Conservation (phyloP, 2,888 invertebrate species). For the Linyphia triangularis region DNA sequence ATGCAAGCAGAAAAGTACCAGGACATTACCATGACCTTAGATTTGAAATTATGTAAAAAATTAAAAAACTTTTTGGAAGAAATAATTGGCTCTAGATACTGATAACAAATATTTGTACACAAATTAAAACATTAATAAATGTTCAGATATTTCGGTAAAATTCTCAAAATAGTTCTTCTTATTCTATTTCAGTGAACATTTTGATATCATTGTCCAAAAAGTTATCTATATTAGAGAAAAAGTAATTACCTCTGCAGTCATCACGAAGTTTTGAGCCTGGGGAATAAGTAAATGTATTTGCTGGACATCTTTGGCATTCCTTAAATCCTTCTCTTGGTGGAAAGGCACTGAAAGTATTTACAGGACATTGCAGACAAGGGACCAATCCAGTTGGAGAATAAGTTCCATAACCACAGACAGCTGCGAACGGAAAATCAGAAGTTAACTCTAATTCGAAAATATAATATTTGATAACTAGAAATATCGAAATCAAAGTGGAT, state of each 20-base stretch:
- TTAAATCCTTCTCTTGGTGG: constrained; percentile 94
- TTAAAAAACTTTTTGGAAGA: too few relatives aligned
- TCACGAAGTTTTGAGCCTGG: constrained; percentile 92
- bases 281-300: constrained; percentile 93
- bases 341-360: constrained; percentile 92
- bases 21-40: too few relatives aligned
- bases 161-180: too few relatives aligned
- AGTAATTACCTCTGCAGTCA: constrained; percentile 84
- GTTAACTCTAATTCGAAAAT: not conserved
- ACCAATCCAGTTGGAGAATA: constrained; percentile 96
- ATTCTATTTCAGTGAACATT: too few relatives aligned
- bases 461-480: not conserved
- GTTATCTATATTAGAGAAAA: too few relatives aligned
- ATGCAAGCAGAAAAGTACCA: too few relatives aligned
- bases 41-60: too few relatives aligned
- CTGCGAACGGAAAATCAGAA: constrained; percentile 72
- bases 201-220: too few relatives aligned
- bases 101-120: too few relatives aligned
- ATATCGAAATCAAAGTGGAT: not conserved
- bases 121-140: too few relatives aligned
- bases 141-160: too few relatives aligned
- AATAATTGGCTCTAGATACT: too few relatives aligned
- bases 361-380: constrained; percentile 95
- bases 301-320: constrained; percentile 95
- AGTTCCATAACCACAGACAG: constrained; percentile 97